Percentiles rank a stretch among this genome's conserved stretches.
These are phyloP conservation scores for Brachyhypopomus occidentalis DNA, from an alignment of 2,113 vertebrate genomes.

Conservation along the genomic window DNA sequence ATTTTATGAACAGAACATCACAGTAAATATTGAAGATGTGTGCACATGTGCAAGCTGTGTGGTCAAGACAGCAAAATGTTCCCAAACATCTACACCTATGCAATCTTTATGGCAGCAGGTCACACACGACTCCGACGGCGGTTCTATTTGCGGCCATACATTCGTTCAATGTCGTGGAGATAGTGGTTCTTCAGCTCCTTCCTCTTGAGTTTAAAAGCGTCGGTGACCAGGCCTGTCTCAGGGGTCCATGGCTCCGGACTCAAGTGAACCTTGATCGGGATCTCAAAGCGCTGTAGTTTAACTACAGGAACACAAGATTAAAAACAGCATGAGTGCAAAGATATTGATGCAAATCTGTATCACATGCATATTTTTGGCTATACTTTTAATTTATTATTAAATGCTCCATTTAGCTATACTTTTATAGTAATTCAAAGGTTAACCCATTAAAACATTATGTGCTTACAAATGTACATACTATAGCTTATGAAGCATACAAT, in stretches of 20 bases:
- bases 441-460: too few relatives aligned
- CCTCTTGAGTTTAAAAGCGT: conserved; percentile 97
- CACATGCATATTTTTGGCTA: too few relatives aligned
- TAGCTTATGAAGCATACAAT: too few relatives aligned
- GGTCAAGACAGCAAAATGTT: conserved; percentile 16
- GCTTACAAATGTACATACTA: too few relatives aligned
- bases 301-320: conserved; percentile 68
- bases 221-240: conserved; percentile 94
- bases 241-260: conserved; percentile 97
- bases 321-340: neutral
- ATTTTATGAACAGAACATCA: conserved; percentile 19
- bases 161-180: conserved; percentile 93
- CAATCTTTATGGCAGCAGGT: neutral
- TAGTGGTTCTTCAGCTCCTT: conserved; percentile 98
- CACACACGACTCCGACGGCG: neutral
- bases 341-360: neutral
- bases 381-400: too few relatives aligned
- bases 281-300: conserved; percentile 96
- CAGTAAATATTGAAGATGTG: neutral
- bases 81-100: conserved; percentile 32
- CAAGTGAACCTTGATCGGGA: conserved; percentile 90
- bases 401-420: too few relatives aligned
- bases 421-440: too few relatives aligned
- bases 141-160: conserved; percentile 92
- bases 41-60: neutral